Base-by-base conservation (phyloP, 2,797 vertebrate genomes). In the Lophotriccus pileatus region DNA sequence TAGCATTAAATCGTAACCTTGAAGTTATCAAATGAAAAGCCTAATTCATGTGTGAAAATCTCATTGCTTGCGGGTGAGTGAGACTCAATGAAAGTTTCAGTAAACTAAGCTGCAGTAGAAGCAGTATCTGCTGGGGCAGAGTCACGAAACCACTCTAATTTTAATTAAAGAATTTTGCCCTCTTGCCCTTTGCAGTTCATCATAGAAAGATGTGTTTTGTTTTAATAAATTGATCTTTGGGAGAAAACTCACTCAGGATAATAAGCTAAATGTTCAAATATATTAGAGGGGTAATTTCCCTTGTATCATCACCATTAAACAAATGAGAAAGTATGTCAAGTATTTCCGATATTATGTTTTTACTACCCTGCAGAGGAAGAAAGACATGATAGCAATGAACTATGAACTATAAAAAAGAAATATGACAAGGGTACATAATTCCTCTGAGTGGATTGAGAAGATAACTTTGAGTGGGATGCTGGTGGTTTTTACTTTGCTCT, bases 181-280 rank as follows among this genome's bases (percentile, higher is more conserved):
- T 91, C 91, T 94, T 87, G 60, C 90, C 70, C 95, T 94, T 94
- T 56, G 88, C 84, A 91, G 94, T 97, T 97, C 93, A 79, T 95
- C 91, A 80, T 39, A 84, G 95, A 81, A 97, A 85, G 84, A 95
- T 94, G 64, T 95, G 84, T 97, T 98, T 96, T 96, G 81, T 95
- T 97, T 97, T 93, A 97, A 97, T 94, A 97, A 95, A 97, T 93
- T 92, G 92, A 95, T 55, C 90, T 84, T 91, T 56, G 92, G 87
- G 85, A 92, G 84, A 95, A 88, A 91, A 94, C 77, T 88, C 83
- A 87, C 79, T 90, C 92, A 83, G 74, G 88, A 95, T 96, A 95
- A 96, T 95, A 96, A 96, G 92, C 88, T 96, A 96, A 96, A 95
- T 85, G 67, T 92, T 90, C 69, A 95, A 94, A 86, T 93, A 44